A percentile compares a stretch with the other conserved stretches of the same genome.
Conservation (phyloP, 2,888 invertebrate genomes). For the Globia sparganii region DNA sequence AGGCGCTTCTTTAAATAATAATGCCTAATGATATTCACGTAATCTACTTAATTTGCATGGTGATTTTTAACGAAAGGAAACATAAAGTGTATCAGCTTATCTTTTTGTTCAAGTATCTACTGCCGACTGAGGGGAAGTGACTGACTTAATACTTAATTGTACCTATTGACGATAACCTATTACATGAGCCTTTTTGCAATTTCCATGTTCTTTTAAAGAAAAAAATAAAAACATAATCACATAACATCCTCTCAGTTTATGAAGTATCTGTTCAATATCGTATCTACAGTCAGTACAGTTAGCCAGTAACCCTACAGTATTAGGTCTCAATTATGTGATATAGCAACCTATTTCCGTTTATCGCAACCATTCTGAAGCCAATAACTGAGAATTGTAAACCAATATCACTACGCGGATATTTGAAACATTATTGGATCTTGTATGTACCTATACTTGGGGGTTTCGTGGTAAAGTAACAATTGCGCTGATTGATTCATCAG, state of each 20-base stretch:
- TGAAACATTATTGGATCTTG: slow-evolving; percentile 43
- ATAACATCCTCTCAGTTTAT: slow-evolving; percentile 1
- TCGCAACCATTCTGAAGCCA: slow-evolving; percentile 50
- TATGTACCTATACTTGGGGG: slow-evolving; percentile 20
- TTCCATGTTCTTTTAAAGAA: not conserved
- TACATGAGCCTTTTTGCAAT: slow-evolving; percentile 5
- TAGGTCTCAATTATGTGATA: slow-evolving; percentile 60
- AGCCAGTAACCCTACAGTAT: slow-evolving; percentile 41
- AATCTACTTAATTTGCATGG: slow-evolving; percentile 59
- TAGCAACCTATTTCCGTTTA: slow-evolving; percentile 54
- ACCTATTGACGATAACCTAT: slow-evolving; percentile 1
- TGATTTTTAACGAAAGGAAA: slow-evolving; percentile 54
- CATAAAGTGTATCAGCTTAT: slow-evolving; percentile 48
- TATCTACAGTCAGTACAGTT: slow-evolving; percentile 14
- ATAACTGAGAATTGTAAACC: slow-evolving; percentile 61
- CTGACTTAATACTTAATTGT: slow-evolving; percentile 5
- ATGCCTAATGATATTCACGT: slow-evolving; percentile 44
- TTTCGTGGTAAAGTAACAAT: slow-evolving; percentile 9
- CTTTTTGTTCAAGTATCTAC: slow-evolving; percentile 42
- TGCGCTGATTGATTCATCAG: slow-evolving; percentile 3
- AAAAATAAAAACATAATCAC: not conserved
- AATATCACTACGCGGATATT: slow-evolving; percentile 47
- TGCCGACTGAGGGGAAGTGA: not conserved
- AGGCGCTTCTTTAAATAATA: slow-evolving; percentile 35
- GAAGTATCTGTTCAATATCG: not conserved